phyloP scores from a whole-genome alignment of 2,888 invertebrate species.

The Melitaea athalia region DNA sequence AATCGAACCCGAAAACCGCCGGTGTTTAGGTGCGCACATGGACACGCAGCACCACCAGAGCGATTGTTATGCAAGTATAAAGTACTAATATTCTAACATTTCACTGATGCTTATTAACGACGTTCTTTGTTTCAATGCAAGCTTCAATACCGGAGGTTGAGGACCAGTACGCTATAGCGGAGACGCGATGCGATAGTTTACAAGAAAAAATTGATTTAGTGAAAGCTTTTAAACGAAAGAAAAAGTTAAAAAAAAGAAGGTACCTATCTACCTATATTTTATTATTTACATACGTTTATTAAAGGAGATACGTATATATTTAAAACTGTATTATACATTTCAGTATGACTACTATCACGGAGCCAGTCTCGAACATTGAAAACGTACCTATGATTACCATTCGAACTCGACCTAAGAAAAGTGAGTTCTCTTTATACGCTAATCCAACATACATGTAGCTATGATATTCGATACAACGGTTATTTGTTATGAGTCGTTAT shows the following conservation, averaged over 20 bases:
- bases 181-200: conserved; percentile 67
- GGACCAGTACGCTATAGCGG: conserved; percentile 68
- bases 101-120: not conserved
- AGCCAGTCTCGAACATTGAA: conserved; percentile 49
- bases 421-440: conserved; percentile 50
- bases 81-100: not conserved
- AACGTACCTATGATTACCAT: conserved; percentile 62
- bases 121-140: conserved; percentile 40
- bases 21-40: no score
- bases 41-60: no score
- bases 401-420: conserved; percentile 70
- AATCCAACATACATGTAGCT: not conserved
- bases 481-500: no score
- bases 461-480: no score
- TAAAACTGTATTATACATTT: conserved; percentile 28
- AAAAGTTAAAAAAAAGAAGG: conserved; percentile 72
- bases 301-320: not conserved
- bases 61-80: no score
- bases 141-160: conserved; percentile 69
- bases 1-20: no score
- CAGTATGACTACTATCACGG: conserved; percentile 64
- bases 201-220: conserved; percentile 72
- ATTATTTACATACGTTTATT: not conserved
- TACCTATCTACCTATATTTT: conserved; percentile 35
- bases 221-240: conserved; percentile 66